Evolutionary conservation across 2,888 invertebrate genomes (phyloP).

Genomic region (Caenorhabditis plicata): DNA sequence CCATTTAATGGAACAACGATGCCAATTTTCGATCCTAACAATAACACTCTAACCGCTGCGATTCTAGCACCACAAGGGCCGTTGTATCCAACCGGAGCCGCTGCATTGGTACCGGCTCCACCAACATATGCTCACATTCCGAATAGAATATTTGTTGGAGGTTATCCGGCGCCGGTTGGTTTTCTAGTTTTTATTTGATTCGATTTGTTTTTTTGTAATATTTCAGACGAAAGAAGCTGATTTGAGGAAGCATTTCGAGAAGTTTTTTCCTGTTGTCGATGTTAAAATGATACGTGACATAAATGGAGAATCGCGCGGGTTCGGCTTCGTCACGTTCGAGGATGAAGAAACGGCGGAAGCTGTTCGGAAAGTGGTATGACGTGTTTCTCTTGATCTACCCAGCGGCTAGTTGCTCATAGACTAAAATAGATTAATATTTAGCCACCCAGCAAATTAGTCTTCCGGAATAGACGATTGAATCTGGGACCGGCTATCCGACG

Average conservation of each 20-base stretch:
- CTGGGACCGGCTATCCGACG: conserved; percentile 48
- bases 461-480: conserved; percentile 43
- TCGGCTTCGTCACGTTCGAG: conserved; percentile 83
- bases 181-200: not conserved
- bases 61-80: conserved; percentile 12
- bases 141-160: conserved; percentile 92
- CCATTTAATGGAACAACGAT: too few species aligned
- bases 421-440: not conserved
- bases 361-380: conserved; percentile 12
- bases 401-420: not conserved
- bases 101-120: conserved; percentile 23
- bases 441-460: conserved; percentile 39
- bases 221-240: conserved; percentile 44
- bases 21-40: too few species aligned
- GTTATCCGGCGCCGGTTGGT: conserved; percentile 79
- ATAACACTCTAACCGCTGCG: too few species aligned
- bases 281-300: conserved; percentile 92
- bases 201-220: not conserved
- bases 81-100: conserved; percentile 28
- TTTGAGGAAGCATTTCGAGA: conserved; percentile 73
- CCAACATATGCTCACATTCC: conserved; percentile 74
- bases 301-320: conserved; percentile 89
- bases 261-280: conserved; percentile 77
- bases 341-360: conserved; percentile 79
- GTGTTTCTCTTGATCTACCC: too few species aligned